Conservation (phyloP, 2,797 vertebrate species). For the Megalops cyprinoides region DNA sequence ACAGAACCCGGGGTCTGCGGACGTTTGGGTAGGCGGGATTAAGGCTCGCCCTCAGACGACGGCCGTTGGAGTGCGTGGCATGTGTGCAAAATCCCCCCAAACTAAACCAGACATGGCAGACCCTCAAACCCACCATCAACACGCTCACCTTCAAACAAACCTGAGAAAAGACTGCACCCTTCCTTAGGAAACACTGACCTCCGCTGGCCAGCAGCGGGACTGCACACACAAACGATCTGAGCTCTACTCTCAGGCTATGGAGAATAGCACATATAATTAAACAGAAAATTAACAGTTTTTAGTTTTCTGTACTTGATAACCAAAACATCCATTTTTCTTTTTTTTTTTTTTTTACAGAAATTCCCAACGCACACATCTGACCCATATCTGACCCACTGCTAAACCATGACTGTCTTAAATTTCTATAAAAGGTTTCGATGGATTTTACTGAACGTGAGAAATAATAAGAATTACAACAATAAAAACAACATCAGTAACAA, state of each 20-base stretch:
- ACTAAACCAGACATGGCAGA: slow-evolving; percentile 10
- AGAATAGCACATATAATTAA: not conserved
- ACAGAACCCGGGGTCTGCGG: not conserved
- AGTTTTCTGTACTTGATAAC: not conserved
- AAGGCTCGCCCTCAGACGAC: not conserved
- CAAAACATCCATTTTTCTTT: not conserved
- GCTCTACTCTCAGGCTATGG: too few relatives aligned
- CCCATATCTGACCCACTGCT: not conserved
- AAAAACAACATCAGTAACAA: not conserved
- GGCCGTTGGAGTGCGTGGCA: not conserved
- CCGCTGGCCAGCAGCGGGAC: slow-evolving; percentile 3
- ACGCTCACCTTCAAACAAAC: not conserved
- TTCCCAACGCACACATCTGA: not conserved
- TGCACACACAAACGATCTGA: not conserved
- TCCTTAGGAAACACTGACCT: slow-evolving; percentile 33
- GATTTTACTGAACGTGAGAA: not conserved
- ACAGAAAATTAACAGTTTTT: not conserved
- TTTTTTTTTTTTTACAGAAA: too few relatives aligned
- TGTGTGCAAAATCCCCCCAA: not conserved
- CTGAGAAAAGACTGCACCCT: not conserved
- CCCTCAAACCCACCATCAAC: slow-evolving; percentile 18
- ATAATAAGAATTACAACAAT: not conserved
- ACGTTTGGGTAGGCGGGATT: not conserved
- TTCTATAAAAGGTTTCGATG: not conserved
- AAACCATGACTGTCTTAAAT: not conserved